Evolutionary conservation across 2,797 vertebrate genomes (phyloP), one percentile per base, ranked within the genome.

Genomic region (Setipinna tenuifilis): DNA sequence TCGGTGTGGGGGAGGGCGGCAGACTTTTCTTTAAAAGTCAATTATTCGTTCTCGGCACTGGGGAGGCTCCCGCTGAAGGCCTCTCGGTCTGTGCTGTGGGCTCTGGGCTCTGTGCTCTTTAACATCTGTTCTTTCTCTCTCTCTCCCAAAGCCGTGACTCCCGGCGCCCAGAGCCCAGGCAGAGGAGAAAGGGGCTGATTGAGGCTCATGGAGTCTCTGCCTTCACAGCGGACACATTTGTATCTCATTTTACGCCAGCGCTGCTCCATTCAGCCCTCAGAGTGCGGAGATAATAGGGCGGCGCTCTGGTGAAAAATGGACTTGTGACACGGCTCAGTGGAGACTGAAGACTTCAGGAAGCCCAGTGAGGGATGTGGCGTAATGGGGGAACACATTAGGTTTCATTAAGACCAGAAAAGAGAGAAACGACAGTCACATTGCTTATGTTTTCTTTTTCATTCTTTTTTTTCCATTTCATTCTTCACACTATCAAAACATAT

Each of bases 11-110:
- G 71, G 35, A 44, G 35, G 31, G 28, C 31, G 21, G 71, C 7
- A 78, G 17, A 78, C 31, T 78, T 78, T 93, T 87, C 91, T 92
- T 96, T 96, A 93, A 95, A 96, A 96, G 94, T 95, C 93, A 94
- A 91, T 95, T 96, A 94, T 94, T 92, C 92, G 92, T 95, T 93
- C 90, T 87, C 68, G 92, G 71, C 35, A 85, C 88, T 71, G 92
- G 91, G 93, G 88, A 87, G 90, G 91, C 80, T 87, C 90, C 35
- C 82, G 84, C 86, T 91, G 93, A 91, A 88, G 88, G 90, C 85
- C 86, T 90, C 83, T 81, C 46, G 28, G 87, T 90, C 84, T 81
- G 89, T 14, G 28, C 23, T 25, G 11, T 65, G 12, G 92, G 90
- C 88, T 89, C 87, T 81, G 90, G 71, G 19, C 31, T 41, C 17